These are phyloP conservation scores for Torymus texanus DNA, from an alignment of 2,888 invertebrate genomes.

Conservation along the genomic window DNA sequence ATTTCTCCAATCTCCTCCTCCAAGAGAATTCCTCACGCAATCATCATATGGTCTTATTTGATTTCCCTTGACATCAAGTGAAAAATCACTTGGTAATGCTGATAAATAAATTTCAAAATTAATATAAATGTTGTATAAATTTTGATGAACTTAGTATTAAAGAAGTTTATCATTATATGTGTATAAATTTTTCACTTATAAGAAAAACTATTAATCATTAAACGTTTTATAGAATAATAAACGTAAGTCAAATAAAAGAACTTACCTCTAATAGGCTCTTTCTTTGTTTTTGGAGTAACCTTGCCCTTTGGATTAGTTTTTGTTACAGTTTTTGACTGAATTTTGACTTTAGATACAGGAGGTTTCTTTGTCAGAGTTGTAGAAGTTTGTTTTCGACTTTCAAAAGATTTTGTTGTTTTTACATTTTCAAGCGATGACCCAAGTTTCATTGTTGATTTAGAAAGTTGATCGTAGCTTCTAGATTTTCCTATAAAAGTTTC, in stretches of 20 bases:
- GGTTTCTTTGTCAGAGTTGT: slow-evolving; percentile 38
- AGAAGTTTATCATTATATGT: no score
- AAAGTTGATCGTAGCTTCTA: slow-evolving; percentile 69
- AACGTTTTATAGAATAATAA: background rate
- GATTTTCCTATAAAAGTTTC: slow-evolving; percentile 65
- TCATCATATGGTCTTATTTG: slow-evolving; percentile 52
- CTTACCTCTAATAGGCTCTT: slow-evolving; percentile 60
- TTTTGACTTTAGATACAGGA: slow-evolving; percentile 58
- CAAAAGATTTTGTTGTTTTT: slow-evolving; percentile 24
- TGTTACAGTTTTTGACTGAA: slow-evolving; percentile 60
- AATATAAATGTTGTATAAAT: no score
- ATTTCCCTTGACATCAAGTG: slow-evolving; percentile 49
- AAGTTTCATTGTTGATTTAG: slow-evolving; percentile 60
- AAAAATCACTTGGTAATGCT: slow-evolving; percentile 48
- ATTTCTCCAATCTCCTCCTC: slow-evolving; percentile 47
- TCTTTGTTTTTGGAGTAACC: slow-evolving; percentile 58
- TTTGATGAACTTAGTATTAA: no score
- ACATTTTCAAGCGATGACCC: slow-evolving; percentile 49
- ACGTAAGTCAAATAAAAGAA: slow-evolving; percentile 50
- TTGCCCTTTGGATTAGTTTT: slow-evolving; percentile 59
- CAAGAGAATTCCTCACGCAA: slow-evolving; percentile 37
- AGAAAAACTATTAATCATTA: no score
- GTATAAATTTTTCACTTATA: no score
- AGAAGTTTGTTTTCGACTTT: slow-evolving; percentile 34
- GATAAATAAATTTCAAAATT: background rate